Evolutionary conservation across 2,113 vertebrate species (phyloP).

Genomic region (Oenanthe oenanthe): DNA sequence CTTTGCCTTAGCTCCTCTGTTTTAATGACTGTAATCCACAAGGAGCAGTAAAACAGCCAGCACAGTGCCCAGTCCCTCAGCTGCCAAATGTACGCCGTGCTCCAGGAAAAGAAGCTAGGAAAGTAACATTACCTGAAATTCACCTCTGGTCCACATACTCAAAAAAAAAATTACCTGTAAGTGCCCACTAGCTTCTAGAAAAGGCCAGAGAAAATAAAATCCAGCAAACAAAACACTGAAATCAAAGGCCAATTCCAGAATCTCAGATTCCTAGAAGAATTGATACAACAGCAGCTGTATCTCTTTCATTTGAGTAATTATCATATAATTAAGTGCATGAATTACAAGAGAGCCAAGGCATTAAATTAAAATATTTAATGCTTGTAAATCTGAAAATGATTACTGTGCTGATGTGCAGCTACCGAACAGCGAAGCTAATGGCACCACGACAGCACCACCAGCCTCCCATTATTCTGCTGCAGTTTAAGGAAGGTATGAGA

Average conservation of each 20-base stretch:
- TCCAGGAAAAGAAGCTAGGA: slow-evolving; percentile 17
- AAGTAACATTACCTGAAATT: slow-evolving; percentile 28
- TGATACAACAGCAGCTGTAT: slow-evolving; percentile 83
- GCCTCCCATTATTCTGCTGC: slow-evolving; percentile 19
- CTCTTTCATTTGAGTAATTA: slow-evolving; percentile 89
- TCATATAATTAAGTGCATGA: slow-evolving; percentile 92
- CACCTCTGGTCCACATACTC: neutral
- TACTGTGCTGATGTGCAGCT: slow-evolving; percentile 83
- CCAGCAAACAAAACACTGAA: neutral
- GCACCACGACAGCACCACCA: slow-evolving; percentile 58
- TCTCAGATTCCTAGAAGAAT: slow-evolving; percentile 80
- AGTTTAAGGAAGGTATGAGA: neutral
- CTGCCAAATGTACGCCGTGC: slow-evolving; percentile 20
- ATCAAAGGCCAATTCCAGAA: slow-evolving; percentile 68
- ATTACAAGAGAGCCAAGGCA: slow-evolving; percentile 91
- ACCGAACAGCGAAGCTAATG: slow-evolving; percentile 73
- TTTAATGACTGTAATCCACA: slow-evolving; percentile 37
- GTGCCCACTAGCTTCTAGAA: neutral
- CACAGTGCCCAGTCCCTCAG: neutral
- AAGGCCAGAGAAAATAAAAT: neutral
- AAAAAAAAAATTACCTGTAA: neutral
- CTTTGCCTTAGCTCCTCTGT: slow-evolving; percentile 29
- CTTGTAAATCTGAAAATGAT: slow-evolving; percentile 91
- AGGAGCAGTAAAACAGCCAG: slow-evolving; percentile 50
- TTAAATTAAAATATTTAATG: slow-evolving; percentile 94